A percentile compares a stretch with the other conserved stretches of the same genome.
Evolutionary conservation across 2,888 invertebrate species (phyloP).

Genomic region (Digitonthophagus gazella): DNA sequence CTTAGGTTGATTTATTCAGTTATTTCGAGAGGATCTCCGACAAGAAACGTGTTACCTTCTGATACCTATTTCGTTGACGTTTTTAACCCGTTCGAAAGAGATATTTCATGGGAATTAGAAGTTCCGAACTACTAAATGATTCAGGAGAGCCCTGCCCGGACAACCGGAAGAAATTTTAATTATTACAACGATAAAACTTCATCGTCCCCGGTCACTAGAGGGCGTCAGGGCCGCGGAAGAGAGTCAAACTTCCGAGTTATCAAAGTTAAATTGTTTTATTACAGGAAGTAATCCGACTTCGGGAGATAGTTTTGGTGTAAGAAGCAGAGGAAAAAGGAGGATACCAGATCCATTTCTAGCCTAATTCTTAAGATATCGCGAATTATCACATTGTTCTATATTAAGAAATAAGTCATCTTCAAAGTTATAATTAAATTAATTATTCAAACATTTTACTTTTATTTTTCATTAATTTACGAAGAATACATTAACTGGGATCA

Average conservation of each 20-base stretch:
- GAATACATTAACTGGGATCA: not conserved
- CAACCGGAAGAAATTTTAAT: conserved; percentile 12
- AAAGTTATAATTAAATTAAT: not conserved
- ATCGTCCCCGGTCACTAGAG: conserved; percentile 7
- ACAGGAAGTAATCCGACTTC: conserved; percentile 20
- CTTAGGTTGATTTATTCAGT: conserved; percentile 47
- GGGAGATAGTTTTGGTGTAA: conserved; percentile 15
- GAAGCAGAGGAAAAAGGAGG: conserved; percentile 3
- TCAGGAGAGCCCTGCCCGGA: conserved; percentile 3
- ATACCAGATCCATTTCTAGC: not conserved
- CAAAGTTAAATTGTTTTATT: conserved; percentile 25
- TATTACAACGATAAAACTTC: conserved; percentile 14
- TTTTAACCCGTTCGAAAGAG: conserved; percentile 18
- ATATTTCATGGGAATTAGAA: conserved; percentile 20
- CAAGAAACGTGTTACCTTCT: conserved; percentile 16
- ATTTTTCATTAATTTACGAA: too few species aligned
- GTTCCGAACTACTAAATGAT: conserved; percentile 6
- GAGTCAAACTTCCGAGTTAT: conserved; percentile 17
- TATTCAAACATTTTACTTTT: too few species aligned
- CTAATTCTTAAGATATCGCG: not conserved
- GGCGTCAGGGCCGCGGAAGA: conserved; percentile 1
- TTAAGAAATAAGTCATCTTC: too few species aligned
- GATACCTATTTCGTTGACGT: conserved; percentile 11
- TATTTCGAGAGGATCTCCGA: conserved; percentile 37
- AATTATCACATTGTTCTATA: not conserved